Evolutionary conservation across 1,140 invertebrate genomes (phyloP).

Genomic region (Pinna nobilis): DNA sequence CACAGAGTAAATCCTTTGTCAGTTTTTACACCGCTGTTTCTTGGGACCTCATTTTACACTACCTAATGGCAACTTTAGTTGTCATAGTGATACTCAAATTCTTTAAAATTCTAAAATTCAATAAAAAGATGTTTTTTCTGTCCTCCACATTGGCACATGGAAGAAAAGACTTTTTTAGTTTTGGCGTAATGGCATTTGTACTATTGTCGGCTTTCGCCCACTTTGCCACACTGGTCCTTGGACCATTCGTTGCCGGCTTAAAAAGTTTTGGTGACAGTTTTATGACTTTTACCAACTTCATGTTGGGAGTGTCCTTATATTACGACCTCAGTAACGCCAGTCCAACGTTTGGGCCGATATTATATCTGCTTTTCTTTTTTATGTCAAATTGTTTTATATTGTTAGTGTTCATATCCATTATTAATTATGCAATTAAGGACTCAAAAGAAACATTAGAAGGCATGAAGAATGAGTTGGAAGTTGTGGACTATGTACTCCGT

Average conservation of each 20-base stretch:
- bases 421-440: constrained; percentile 40
- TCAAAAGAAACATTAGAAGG: constrained; percentile 27
- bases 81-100: constrained; percentile 52
- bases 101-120: constrained; percentile 53
- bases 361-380: constrained; percentile 50
- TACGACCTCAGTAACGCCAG: constrained; percentile 28
- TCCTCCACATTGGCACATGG: constrained; percentile 28
- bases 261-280: constrained; percentile 19
- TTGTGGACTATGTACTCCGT: constrained; percentile 48
- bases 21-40: constrained; percentile 54
- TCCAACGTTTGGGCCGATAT: constrained; percentile 46
- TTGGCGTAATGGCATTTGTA: constrained; percentile 31
- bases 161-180: constrained; percentile 37
- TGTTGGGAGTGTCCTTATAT: constrained; percentile 48
- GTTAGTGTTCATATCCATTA: constrained; percentile 47
- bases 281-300: constrained; percentile 49
- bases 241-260: constrained; percentile 35
- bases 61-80: constrained; percentile 48
- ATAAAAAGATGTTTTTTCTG: constrained; percentile 46
- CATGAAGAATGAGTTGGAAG: constrained; percentile 38
- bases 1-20: constrained; percentile 31
- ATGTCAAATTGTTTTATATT: constrained; percentile 41
- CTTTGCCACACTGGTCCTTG: constrained; percentile 46
- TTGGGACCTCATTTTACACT: constrained; percentile 47
- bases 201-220: constrained; percentile 40